A percentile compares a stretch with the other conserved stretches of the same genome.
Conservation (phyloP, 2,797 vertebrate genomes). For the Salarias fasciatus region DNA sequence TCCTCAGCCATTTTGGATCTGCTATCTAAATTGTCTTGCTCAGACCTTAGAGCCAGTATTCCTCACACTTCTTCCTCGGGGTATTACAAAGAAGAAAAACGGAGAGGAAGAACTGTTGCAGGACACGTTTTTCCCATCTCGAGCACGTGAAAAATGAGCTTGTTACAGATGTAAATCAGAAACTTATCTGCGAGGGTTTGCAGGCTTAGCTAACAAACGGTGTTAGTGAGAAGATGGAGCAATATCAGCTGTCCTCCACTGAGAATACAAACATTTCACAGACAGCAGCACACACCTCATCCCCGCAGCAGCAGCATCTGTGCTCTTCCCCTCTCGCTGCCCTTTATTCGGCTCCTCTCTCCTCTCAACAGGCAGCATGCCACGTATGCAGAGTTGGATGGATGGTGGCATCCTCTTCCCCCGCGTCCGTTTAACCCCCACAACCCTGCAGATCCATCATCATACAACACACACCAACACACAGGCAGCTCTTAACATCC, state of each 20-base stretch:
- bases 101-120: not conserved
- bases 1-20: slow-evolving; percentile 37
- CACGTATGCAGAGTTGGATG: slow-evolving; percentile 62
- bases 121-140: slow-evolving; percentile 34
- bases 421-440: slow-evolving; percentile 69
- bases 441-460: slow-evolving; percentile 70
- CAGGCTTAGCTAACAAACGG: slow-evolving; percentile 49
- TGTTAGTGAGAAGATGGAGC: slow-evolving; percentile 53
- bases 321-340: slow-evolving; percentile 54
- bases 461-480: slow-evolving; percentile 38
- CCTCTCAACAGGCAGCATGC: slow-evolving; percentile 56
- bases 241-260: slow-evolving; percentile 46
- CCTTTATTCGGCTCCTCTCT: slow-evolving; percentile 62
- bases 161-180: slow-evolving; percentile 50
- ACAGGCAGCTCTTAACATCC: slow-evolving; percentile 29
- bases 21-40: not conserved
- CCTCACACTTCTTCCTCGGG: not conserved
- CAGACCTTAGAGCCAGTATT: too few species aligned
- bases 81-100: not conserved
- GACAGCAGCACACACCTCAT: slow-evolving; percentile 50
- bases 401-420: slow-evolving; percentile 64
- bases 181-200: slow-evolving; percentile 43
- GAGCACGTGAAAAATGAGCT: slow-evolving; percentile 23
- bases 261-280: slow-evolving; percentile 58
- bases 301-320: slow-evolving; percentile 54